These are phyloP conservation scores for Teleiodes luculella DNA, from an alignment of 2,888 invertebrate genomes.

Conservation along the genomic window DNA sequence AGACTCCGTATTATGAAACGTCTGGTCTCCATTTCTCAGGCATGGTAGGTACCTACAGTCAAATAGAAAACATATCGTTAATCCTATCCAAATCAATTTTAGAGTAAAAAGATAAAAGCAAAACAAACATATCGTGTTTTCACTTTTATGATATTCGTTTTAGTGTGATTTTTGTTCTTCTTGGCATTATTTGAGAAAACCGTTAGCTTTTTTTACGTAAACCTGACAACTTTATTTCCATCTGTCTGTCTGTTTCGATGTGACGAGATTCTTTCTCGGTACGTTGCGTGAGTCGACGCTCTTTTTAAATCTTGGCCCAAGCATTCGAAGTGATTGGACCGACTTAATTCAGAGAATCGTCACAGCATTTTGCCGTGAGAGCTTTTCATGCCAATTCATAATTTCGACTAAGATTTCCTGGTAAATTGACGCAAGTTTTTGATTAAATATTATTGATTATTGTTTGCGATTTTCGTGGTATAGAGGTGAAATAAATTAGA, in stretches of 20 bases:
- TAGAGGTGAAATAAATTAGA: neutral
- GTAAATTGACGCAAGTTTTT: neutral
- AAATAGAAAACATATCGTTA: too few species aligned
- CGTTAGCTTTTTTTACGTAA: neutral
- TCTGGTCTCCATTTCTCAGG: too few species aligned
- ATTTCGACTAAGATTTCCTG: neutral
- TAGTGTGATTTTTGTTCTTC: too few species aligned
- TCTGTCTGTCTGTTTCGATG: conserved; percentile 3
- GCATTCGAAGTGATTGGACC: neutral
- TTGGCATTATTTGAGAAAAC: neutral
- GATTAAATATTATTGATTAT: too few species aligned
- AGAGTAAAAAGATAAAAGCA: too few species aligned
- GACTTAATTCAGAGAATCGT: neutral
- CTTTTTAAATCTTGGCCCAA: conserved; percentile 10
- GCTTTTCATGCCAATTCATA: conserved; percentile 1
- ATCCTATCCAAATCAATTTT: too few species aligned
- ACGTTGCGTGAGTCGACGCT: conserved; percentile 6
- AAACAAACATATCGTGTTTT: too few species aligned
- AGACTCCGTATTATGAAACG: too few species aligned
- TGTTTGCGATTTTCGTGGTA: neutral
- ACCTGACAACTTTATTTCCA: neutral
- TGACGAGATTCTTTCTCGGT: conserved; percentile 2
- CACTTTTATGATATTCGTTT: too few species aligned
- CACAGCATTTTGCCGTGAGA: neutral
- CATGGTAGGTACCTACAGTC: too few species aligned